Conservation (phyloP, 2,888 invertebrate genomes). For the Cheilosia scutellata region DNA sequence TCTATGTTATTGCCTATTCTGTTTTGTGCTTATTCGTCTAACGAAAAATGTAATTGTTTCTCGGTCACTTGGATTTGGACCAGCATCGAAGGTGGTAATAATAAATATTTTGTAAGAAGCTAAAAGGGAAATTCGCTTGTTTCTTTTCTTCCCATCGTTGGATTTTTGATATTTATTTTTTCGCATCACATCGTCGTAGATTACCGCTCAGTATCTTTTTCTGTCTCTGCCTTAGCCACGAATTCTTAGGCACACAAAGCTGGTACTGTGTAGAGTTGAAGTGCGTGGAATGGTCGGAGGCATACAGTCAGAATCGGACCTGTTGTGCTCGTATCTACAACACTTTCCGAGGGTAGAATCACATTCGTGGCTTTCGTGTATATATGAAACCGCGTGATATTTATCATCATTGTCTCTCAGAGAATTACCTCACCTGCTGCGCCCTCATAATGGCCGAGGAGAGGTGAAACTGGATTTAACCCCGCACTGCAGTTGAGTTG, state of each 20-base stretch:
- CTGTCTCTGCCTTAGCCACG: slow-evolving; percentile 1
- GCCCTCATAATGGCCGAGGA: too few relatives aligned
- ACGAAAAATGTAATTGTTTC: too few relatives aligned
- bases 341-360: slow-evolving; percentile 16
- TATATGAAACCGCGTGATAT: slow-evolving; percentile 4
- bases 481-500: background rate
- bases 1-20: background rate
- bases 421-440: slow-evolving; percentile 27
- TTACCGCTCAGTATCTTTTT: slow-evolving; percentile 17
- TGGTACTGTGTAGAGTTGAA: background rate
- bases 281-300: slow-evolving; percentile 20
- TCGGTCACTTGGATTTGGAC: too few relatives aligned
- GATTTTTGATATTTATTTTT: too few relatives aligned
- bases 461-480: slow-evolving; percentile 1
- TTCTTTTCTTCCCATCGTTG: too few relatives aligned
- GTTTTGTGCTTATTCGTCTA: background rate
- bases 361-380: background rate
- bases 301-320: background rate
- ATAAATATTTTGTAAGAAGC: too few relatives aligned
- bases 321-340: slow-evolving; percentile 7
- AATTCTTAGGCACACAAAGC: slow-evolving; percentile 18
- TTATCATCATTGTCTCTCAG: slow-evolving; percentile 21
- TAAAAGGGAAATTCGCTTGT: too few relatives aligned
- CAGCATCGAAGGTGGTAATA: too few relatives aligned
- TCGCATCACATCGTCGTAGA: too few relatives aligned